Conservation (phyloP, 2,888 invertebrate species). For the Glaucopsyche alexis region DNA sequence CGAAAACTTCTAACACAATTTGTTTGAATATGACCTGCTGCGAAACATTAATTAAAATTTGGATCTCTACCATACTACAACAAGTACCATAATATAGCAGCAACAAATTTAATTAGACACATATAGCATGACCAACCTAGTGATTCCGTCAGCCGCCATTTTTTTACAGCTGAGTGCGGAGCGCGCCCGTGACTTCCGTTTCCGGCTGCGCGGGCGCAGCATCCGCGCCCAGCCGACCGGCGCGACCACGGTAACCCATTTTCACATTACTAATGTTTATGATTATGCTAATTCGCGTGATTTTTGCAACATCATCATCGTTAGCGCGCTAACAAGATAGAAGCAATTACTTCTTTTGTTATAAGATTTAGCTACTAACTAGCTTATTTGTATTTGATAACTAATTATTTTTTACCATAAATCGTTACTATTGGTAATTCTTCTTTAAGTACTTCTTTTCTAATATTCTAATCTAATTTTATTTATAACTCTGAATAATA, state of each 20-base stretch:
- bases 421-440: too few species aligned
- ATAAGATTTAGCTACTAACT: background rate
- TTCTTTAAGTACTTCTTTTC: too few species aligned
- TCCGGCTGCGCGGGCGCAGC: constrained; percentile 77
- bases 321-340: constrained; percentile 4
- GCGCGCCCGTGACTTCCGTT: constrained; percentile 77
- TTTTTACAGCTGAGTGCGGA: constrained; percentile 74
- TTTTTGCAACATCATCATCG: constrained; percentile 1
- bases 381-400: constrained; percentile 18
- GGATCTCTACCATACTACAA: background rate
- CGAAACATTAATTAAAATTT: background rate
- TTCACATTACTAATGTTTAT: constrained; percentile 26
- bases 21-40: background rate
- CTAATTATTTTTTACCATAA: background rate
- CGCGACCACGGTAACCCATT: constrained; percentile 45
- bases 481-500: too few species aligned
- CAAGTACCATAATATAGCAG: background rate
- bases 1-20: too few species aligned
- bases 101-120: constrained; percentile 13
- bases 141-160: constrained; percentile 56
- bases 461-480: too few species aligned
- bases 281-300: constrained; percentile 14
- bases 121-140: constrained; percentile 55
- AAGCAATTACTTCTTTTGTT: constrained; percentile 4
- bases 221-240: constrained; percentile 70